Conservation (phyloP, 2,113 vertebrate genomes). For the Ceyx cyanopectus region DNA sequence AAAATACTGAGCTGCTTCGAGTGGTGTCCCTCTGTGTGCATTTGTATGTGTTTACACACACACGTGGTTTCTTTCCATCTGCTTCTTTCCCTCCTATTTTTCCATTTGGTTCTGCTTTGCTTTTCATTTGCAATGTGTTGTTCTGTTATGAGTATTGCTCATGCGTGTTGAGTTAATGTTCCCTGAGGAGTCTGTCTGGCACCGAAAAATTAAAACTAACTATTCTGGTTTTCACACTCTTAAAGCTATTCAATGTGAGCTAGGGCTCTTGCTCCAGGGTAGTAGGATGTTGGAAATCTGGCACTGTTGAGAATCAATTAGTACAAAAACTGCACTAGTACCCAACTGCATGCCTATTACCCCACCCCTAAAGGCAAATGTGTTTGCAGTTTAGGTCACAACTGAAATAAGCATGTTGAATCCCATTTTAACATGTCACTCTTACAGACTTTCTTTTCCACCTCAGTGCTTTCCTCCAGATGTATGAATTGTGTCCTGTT, state of each 20-base stretch:
- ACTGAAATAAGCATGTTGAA: constrained; percentile 27
- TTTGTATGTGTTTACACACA: not conserved
- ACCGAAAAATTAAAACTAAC: constrained; percentile 3
- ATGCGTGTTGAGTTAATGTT: constrained; percentile 49
- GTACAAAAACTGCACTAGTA: not conserved
- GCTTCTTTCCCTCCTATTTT: constrained; percentile 21
- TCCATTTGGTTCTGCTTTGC: constrained; percentile 56
- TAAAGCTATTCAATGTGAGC: not conserved
- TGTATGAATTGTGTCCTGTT: not conserved
- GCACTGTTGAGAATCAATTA: constrained; percentile 28
- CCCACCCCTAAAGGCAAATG: not conserved
- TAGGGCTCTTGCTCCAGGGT: constrained; percentile 3
- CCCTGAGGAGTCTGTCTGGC: constrained; percentile 24
- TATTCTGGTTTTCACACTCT: constrained; percentile 27
- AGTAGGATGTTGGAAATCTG: constrained; percentile 20
- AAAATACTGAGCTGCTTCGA: not conserved
- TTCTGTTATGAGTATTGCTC: constrained; percentile 56
- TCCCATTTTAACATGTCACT: not conserved
- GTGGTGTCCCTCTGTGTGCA: not conserved
- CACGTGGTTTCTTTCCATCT: not conserved
- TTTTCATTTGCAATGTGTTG: constrained; percentile 36
- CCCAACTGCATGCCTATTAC: not conserved
- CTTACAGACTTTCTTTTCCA: not conserved
- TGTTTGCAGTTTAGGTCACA: constrained; percentile 32
- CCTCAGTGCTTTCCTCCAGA: not conserved